phyloP scores from a whole-genome alignment of 1,140 invertebrate genomes.

The Bombus confusus region DNA sequence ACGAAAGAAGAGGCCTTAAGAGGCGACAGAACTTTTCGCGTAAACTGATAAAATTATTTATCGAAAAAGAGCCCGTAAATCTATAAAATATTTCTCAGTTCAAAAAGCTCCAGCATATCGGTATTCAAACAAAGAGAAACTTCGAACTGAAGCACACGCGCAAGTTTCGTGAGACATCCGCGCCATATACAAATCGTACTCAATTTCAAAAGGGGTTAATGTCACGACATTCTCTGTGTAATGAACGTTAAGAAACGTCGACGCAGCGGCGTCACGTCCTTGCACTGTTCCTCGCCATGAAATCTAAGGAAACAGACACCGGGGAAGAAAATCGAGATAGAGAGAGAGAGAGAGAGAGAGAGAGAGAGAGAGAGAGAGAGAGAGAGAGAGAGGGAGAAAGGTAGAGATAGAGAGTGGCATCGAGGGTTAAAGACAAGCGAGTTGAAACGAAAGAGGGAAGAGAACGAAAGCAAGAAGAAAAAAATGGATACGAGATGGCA shows the following conservation, averaged over 20 bases:
- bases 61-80: no score
- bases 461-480: conserved; percentile 16
- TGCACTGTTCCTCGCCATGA: not conserved
- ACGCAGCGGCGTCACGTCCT: conserved; percentile 34
- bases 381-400: not conserved
- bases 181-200: no score
- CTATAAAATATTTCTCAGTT: no score
- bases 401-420: not conserved
- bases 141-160: no score
- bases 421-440: conserved; percentile 10
- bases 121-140: no score
- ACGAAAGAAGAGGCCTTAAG: no score
- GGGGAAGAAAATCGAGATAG: not conserved
- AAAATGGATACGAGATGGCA: not conserved
- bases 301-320: conserved; percentile 1
- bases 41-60: no score
- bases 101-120: no score
- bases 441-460: conserved; percentile 6
- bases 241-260: conserved; percentile 49
- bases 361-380: not conserved
- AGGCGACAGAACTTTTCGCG: no score
- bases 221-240: conserved; percentile 52
- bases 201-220: conserved; percentile 41
- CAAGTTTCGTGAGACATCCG: no score
- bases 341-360: no score